phyloP scores from a whole-genome alignment of 1,140 invertebrate genomes.

The Leptestheria dahalacensis region DNA sequence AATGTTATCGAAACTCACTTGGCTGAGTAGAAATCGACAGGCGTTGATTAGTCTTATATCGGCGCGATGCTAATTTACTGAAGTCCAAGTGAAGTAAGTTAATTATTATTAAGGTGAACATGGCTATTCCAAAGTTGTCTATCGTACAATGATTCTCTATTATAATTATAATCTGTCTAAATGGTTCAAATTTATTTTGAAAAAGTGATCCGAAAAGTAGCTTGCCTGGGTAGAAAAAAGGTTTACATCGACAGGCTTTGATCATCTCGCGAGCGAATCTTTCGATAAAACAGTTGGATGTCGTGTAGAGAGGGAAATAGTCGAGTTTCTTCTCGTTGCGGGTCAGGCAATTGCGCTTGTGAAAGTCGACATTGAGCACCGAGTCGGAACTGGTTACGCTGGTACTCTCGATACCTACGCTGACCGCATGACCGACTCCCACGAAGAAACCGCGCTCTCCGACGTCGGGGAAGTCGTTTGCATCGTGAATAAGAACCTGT shows the following conservation, averaged over 20 bases:
- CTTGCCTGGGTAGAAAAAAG: constrained; percentile 15
- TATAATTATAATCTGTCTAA: too few relatives aligned
- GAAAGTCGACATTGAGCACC: constrained; percentile 8
- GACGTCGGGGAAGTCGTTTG: constrained; percentile 16
- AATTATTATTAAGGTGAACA: too few relatives aligned
- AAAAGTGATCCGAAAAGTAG: too few relatives aligned
- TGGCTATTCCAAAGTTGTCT: too few relatives aligned
- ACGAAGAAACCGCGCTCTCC: constrained; percentile 13
- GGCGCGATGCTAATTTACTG: too few relatives aligned
- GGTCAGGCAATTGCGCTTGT: constrained; percentile 15
- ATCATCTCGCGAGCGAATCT: constrained; percentile 11
- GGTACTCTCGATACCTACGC: constrained; percentile 2
- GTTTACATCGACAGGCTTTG: constrained; percentile 16
- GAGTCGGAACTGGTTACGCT: constrained; percentile 6
- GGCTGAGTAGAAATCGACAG: too few relatives aligned
- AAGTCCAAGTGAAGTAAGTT: too few relatives aligned
- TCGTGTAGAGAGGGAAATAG: constrained; percentile 13
- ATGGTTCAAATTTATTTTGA: too few relatives aligned
- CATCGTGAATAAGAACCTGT: constrained; percentile 24
- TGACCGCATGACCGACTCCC: constrained; percentile 11
- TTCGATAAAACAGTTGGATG: constrained; percentile 16
- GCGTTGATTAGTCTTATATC: too few relatives aligned
- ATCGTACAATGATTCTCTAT: neutral
- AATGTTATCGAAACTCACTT: too few relatives aligned
- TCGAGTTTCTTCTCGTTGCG: constrained; percentile 3